These are phyloP conservation scores for Baccha elongata DNA, from an alignment of 2,888 invertebrate genomes.

Conservation along the genomic window DNA sequence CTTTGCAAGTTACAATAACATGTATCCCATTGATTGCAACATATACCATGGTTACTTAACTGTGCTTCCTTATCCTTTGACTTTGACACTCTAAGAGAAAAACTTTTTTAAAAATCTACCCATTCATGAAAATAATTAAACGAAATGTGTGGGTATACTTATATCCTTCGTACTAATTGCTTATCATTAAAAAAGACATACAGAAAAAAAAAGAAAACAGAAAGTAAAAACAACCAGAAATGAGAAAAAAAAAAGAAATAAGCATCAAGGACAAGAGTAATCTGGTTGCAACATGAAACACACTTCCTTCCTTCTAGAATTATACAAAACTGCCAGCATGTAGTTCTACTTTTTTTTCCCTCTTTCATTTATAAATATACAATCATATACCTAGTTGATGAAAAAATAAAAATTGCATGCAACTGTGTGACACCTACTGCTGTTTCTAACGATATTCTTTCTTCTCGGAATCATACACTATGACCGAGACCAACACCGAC, in stretches of 20 bases:
- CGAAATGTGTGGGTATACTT: conserved; percentile 23
- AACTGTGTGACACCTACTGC: conserved; percentile 52
- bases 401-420: conserved; percentile 27
- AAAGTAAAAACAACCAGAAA: neutral
- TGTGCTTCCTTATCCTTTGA: conserved; percentile 34
- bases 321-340: conserved; percentile 18
- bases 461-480: conserved; percentile 35
- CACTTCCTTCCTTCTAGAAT: conserved; percentile 51
- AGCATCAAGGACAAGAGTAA: conserved; percentile 64
- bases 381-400: neutral
- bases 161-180: conserved; percentile 63
- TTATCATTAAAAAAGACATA: conserved; percentile 55
- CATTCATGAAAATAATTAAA: conserved; percentile 61
- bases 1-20: neutral
- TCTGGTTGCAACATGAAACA: conserved; percentile 51
- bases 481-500: neutral
- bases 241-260: neutral
- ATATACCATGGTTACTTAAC: conserved; percentile 4
- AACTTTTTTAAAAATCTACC: conserved; percentile 22
- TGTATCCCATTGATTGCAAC: conserved; percentile 17
- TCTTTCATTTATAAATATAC: conserved; percentile 1
- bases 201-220: conserved; percentile 1
- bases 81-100: conserved; percentile 28
- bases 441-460: conserved; percentile 48
- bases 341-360: conserved; percentile 10